These are phyloP conservation scores for Nasonia vitripennis DNA, from an alignment of 1,140 invertebrate species.

Conservation along the genomic window DNA sequence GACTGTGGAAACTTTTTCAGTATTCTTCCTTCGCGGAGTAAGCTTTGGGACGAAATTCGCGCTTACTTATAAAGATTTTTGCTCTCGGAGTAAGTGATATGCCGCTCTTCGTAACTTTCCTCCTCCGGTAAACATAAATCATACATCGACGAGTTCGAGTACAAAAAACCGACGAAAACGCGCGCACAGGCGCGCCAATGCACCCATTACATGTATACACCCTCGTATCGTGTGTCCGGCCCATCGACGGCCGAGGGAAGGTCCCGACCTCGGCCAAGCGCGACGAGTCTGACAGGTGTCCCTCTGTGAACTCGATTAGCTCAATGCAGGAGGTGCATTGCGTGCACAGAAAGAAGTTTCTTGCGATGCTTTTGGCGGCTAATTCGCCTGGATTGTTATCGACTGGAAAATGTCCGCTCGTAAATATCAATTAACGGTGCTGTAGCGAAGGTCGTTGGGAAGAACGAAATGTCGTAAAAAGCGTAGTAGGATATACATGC, in stretches of 20 bases:
- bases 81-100: too few species aligned
- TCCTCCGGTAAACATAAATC: not conserved
- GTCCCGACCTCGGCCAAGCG: slow-evolving; percentile 1
- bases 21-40: too few species aligned
- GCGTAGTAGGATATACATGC: too few species aligned
- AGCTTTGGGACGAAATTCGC: too few species aligned
- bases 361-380: not conserved
- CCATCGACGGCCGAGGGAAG: not conserved
- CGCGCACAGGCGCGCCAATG: not conserved
- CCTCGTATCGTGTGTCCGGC: too few species aligned
- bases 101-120: not conserved
- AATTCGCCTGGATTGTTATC: not conserved
- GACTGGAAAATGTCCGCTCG: not conserved
- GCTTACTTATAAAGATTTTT: too few species aligned
- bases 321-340: not conserved
- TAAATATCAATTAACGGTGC: not conserved
- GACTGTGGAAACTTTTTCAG: not conserved
- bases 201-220: not conserved
- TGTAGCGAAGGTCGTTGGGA: not conserved
- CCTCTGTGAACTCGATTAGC: not conserved
- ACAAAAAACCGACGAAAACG: not conserved
- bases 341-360: not conserved
- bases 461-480: not conserved
- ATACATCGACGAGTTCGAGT: not conserved
- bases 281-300: slow-evolving; percentile 25